These are phyloP conservation scores for Acanthaster planci DNA, from an alignment of 35 echinoderm and acorn worm genomes.

Conservation along the genomic window DNA sequence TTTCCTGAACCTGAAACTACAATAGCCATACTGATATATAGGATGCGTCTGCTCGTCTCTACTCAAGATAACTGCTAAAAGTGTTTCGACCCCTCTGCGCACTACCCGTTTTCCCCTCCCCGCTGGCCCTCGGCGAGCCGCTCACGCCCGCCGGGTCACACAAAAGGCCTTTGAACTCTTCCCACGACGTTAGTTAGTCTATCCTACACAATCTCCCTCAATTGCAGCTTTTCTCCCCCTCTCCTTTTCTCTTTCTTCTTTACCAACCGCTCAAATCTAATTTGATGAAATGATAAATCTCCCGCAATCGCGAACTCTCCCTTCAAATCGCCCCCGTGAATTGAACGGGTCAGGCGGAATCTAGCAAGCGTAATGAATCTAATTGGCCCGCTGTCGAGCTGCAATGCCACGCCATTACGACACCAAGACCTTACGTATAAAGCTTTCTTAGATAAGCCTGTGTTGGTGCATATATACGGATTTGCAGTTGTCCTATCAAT, in stretches of 20 bases:
- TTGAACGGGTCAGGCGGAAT: constrained; percentile 17
- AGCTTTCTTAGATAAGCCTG: no score
- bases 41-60: neutral
- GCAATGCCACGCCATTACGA: neutral
- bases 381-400: neutral
- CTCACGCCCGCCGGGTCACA: neutral
- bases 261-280: constrained; percentile 21
- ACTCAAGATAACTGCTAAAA: neutral
- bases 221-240: neutral
- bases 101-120: neutral
- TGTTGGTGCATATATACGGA: no score
- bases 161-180: neutral
- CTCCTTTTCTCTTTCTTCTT: neutral
- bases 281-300: constrained; percentile 32
- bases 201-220: neutral
- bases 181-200: neutral
- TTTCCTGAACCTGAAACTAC: no score
- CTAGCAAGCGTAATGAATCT: constrained; percentile 12
- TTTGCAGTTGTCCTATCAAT: no score
- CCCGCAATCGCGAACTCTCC: neutral
- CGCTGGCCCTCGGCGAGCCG: neutral
- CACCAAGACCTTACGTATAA: neutral
- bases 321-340: neutral
- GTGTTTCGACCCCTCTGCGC: neutral
- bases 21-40: neutral